These are phyloP conservation scores for Murina feae DNA, from an alignment of 2,113 vertebrate genomes.

Conservation along the genomic window DNA sequence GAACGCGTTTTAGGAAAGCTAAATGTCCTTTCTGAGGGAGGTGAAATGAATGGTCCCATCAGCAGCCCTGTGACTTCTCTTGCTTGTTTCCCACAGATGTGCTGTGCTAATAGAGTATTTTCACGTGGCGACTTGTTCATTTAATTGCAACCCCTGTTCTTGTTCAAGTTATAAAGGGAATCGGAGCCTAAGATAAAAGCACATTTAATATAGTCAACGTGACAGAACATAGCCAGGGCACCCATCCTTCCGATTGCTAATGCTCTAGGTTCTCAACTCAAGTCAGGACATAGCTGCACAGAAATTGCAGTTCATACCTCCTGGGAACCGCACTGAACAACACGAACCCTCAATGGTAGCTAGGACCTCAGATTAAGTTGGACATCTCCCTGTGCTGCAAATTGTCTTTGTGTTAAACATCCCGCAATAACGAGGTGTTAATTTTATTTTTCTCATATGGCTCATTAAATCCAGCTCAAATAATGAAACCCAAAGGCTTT, in stretches of 20 bases:
- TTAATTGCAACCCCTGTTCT: background rate
- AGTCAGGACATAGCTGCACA: background rate
- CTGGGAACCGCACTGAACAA: background rate
- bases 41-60: background rate
- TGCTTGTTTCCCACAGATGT: background rate
- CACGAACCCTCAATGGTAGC: background rate
- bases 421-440: slow-evolving; percentile 21
- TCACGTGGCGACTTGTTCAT: background rate
- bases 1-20: background rate
- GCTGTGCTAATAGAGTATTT: background rate
- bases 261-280: background rate
- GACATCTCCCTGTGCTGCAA: background rate
- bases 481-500: slow-evolving; percentile 38
- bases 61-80: background rate
- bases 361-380: background rate
- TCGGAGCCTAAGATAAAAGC: background rate
- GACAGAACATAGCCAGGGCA: background rate
- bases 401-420: slow-evolving; percentile 53
- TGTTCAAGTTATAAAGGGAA: slow-evolving; percentile 38
- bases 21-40: background rate
- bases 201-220: background rate
- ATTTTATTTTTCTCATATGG: slow-evolving; percentile 43
- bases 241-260: background rate
- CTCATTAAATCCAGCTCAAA: slow-evolving; percentile 65
- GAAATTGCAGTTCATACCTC: background rate